Evolutionary conservation across 2,888 invertebrate species (phyloP).

Genomic region (Axea sp.): DNA sequence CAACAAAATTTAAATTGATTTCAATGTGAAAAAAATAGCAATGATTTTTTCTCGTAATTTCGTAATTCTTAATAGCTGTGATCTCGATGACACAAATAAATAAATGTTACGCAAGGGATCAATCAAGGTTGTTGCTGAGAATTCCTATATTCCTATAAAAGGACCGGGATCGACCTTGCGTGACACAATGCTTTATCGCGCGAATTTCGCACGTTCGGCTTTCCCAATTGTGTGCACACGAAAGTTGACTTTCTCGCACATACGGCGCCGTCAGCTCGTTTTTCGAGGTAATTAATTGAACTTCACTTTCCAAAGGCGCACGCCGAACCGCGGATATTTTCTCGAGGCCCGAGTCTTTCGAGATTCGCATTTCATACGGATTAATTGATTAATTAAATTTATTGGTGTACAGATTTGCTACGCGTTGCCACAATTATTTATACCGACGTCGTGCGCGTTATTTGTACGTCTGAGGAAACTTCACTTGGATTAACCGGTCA

Average conservation of each 20-base stretch:
- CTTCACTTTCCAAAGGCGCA: conserved; percentile 52
- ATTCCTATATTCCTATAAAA: conserved; percentile 45
- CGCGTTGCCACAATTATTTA: conserved; percentile 30
- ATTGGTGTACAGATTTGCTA: conserved; percentile 40
- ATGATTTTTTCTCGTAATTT: too few relatives aligned
- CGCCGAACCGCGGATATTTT: conserved; percentile 36
- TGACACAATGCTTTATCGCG: conserved; percentile 57
- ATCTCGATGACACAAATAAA: conserved; percentile 30
- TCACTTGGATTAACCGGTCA: conserved; percentile 16
- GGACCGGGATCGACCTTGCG: conserved; percentile 50
- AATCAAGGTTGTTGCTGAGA: conserved; percentile 42
- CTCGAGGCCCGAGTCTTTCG: conserved; percentile 7
- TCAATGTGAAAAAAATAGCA: too few relatives aligned
- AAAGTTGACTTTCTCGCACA: conserved; percentile 54
- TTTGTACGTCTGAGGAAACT: conserved; percentile 12
- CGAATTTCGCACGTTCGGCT: conserved; percentile 56
- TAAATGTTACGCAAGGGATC: conserved; percentile 32
- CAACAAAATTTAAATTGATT: too few relatives aligned
- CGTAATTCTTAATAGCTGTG: background rate
- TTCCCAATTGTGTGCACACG: conserved; percentile 57
- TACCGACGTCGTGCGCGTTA: conserved; percentile 3
- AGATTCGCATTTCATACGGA: conserved; percentile 37
- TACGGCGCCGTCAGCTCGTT: conserved; percentile 16
- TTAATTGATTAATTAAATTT: conserved; percentile 53
- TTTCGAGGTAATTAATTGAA: conserved; percentile 49